A percentile compares a stretch with the other conserved stretches of the same genome.
Conservation (phyloP, 2,888 invertebrate genomes). For the Morinoia aosen region DNA sequence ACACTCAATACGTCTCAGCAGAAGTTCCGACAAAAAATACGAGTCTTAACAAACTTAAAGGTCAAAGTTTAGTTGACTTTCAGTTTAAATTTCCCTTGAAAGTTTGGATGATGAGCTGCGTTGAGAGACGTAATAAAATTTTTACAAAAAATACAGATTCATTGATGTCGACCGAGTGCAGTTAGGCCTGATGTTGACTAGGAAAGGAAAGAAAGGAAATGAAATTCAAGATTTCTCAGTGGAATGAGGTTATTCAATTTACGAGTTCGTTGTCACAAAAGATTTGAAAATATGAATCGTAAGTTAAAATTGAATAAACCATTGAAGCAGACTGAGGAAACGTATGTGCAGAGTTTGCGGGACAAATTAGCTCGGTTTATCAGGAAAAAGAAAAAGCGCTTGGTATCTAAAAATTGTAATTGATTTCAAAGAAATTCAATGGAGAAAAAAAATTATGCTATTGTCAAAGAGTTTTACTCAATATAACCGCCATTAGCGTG, state of each 20-base stretch:
- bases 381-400: too few species aligned
- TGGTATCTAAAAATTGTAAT: too few species aligned
- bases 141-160: neutral
- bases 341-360: too few species aligned
- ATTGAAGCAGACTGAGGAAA: neutral
- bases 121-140: neutral
- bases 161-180: neutral
- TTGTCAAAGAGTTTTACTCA: too few species aligned
- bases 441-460: too few species aligned
- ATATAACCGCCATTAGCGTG: too few species aligned
- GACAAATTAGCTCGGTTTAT: too few species aligned
- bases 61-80: neutral
- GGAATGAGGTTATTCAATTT: neutral
- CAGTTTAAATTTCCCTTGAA: neutral
- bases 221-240: neutral
- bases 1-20: neutral
- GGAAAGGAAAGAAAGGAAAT: neutral
- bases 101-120: constrained; percentile 3
- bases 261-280: neutral
- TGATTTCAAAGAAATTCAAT: too few species aligned
- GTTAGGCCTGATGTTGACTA: neutral
- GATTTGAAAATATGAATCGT: neutral
- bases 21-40: neutral
- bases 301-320: neutral
- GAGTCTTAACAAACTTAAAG: neutral